phyloP scores from a whole-genome alignment of 1,140 invertebrate species.

The Drosophila nigrodunni region DNA sequence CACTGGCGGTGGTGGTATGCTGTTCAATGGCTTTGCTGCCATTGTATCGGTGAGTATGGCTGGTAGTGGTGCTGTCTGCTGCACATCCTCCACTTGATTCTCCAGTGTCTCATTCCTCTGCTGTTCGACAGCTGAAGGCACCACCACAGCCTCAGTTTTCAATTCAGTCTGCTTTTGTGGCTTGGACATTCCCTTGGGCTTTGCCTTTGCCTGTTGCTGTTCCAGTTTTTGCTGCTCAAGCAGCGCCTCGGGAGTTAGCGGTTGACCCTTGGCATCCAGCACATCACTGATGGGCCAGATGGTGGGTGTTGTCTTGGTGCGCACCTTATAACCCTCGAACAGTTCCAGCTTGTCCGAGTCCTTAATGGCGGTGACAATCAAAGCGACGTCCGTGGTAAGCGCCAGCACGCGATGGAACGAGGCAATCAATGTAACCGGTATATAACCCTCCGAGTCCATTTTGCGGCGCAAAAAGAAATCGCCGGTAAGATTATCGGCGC shows the following conservation, averaged over 20 bases:
- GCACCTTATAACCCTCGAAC: conserved; percentile 91
- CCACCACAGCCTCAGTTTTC: conserved; percentile 63
- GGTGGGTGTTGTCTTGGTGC: conserved; percentile 91
- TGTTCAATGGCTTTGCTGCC: conserved; percentile 86
- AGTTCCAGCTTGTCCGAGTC: conserved; percentile 94
- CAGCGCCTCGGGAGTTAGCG: conserved; percentile 4
- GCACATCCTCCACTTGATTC: conserved; percentile 14
- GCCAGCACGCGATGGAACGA: conserved; percentile 97
- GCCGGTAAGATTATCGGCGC: conserved; percentile 96
- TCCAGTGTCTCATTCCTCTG: conserved; percentile 19
- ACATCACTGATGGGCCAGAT: conserved; percentile 93
- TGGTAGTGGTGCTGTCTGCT: conserved; percentile 52
- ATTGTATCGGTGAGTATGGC: conserved; percentile 84
- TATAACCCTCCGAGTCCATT: conserved; percentile 97
- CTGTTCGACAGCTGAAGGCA: background rate
- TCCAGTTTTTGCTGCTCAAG: background rate
- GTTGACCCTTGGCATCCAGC: conserved; percentile 28
- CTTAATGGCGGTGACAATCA: conserved; percentile 93
- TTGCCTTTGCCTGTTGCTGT: background rate
- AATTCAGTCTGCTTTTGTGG: conserved; percentile 56
- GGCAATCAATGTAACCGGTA: conserved; percentile 96
- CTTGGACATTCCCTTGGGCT: background rate
- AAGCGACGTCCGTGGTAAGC: conserved; percentile 92
- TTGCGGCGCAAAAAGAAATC: conserved; percentile 98
- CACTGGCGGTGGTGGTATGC: conserved; percentile 89